Base-by-base conservation (phyloP, 2,888 invertebrate genomes). In the Boloria euphrosyne region DNA sequence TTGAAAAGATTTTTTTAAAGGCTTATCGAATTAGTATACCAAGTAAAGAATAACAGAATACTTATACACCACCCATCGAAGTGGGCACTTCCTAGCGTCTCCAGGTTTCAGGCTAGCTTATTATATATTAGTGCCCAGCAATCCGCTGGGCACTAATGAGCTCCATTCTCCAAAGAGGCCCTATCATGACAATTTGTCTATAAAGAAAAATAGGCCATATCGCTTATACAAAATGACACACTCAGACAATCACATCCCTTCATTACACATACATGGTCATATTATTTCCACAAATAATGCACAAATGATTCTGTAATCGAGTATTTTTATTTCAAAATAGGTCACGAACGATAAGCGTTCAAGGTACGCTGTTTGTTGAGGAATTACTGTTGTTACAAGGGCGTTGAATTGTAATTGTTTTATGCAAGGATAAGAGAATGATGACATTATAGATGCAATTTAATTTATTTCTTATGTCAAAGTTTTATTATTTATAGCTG, bases 281-380 rank as follows among this genome's bases (percentile, higher is more conserved):
- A 57, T 13, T 46, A 57, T 58, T 27, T 27, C n/a, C 50, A 50
- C 18, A 57, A 63, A 54, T 49, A 44, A 63, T 43, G 16, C 43
- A 57, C 63, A 63, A 47, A 54, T 31, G 17, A 27, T 63, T 50
- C 51, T 50, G 51, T 64, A 64, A 63, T 51, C 58, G 58, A 49
- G 17, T 64, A 58, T 64, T 64, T 64, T 64, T 64, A 64, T 64
- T 52, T 58, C 46, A 46, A 64, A 64, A 64, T 64, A 46, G 64
- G 64, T 64, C 64, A 58, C 18, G 64, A 51, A 58, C 64, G 73
- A 72, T 74, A 73, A 73, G 65, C 67, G 66, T 69, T 69, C 73
- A 73, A 74, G 73, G 74, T 67, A 64, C 69, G 51, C 17, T 51
- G 10, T 58, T 58, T 46, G 51, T 17, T 43, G 67, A 74, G 73